Evolutionary conservation across 2,888 invertebrate genomes (phyloP), one percentile per base, ranked within the genome.

Genomic region (Drosophila helvetica): DNA sequence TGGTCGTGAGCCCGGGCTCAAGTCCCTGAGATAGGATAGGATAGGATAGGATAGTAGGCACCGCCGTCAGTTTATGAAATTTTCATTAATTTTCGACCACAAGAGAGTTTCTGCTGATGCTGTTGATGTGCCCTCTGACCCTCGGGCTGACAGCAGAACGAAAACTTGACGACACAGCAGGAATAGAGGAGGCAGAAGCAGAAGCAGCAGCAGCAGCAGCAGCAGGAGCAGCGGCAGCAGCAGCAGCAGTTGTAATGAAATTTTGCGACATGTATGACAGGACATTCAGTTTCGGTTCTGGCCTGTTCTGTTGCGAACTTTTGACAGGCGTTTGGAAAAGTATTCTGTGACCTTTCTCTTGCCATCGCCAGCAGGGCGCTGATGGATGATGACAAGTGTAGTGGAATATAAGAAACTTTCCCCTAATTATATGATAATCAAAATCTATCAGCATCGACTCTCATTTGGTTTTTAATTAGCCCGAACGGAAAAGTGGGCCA

Each of bases 11-110:
- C 57, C 38, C 38, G 15, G 38, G 38, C 38, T 38, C 38, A 38
- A 38, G 38, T 56, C 33, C 56, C 57, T 57, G 25, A 38, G 57
- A 47, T n/a, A 48, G 38, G 38, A 38, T 38, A n/a, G 38, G 52
- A 57, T 30, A 47, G 30, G 52, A 38, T 57, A 7, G 25, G 25
- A 58, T 62, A 65, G 63, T 38, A 38, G 38, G 38, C 38, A 38
- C 74, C 83, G 75, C 78, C 81, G 81, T 75, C 83, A 83, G 83
- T 86, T 87, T 80, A 87, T 87, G 86, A 88, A 86, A 87, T 88
- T 88, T 87, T 86, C 86, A 87, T 87, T 86, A 86, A 86, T 86
- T 88, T 81, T 80, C 82, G 81, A 88, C 88, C 88, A 80, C 88
- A 86, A 79, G 86, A 81, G 88, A 83, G 76, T 80, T 76, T 76